These are phyloP conservation scores for Intellagama lesueurii DNA, from an alignment of 2,797 vertebrate genomes.

Conservation along the genomic window DNA sequence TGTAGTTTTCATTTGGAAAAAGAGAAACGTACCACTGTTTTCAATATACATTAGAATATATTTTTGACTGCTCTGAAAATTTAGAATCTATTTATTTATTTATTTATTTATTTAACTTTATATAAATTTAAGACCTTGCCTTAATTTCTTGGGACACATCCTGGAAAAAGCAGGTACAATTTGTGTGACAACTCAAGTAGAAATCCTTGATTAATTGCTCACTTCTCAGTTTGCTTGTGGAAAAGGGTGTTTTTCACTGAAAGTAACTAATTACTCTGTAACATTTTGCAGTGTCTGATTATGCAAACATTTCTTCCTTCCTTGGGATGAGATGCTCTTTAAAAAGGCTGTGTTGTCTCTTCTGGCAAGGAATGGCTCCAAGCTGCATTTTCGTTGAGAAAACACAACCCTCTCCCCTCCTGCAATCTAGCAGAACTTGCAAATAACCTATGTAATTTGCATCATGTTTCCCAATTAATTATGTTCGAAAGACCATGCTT, in stretches of 20 bases:
- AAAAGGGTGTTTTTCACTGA: neutral
- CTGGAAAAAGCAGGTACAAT: neutral
- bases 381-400: neutral
- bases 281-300: neutral
- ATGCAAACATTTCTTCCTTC: neutral
- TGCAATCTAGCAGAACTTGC: neutral
- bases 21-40: neutral
- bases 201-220: neutral
- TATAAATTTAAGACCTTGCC: neutral
- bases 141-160: neutral
- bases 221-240: neutral
- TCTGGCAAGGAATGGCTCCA: neutral
- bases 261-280: neutral
- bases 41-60: neutral
- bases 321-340: neutral
- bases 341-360: neutral
- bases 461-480: neutral
- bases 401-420: neutral
- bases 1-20: neutral
- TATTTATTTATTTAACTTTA: too few relatives aligned
- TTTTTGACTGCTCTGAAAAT: conserved; percentile 7
- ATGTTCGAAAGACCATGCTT: neutral
- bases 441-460: neutral
- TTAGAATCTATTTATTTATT: too few relatives aligned
- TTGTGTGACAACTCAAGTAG: neutral